These are phyloP conservation scores for Vireo griseus DNA, from an alignment of 2,797 vertebrate genomes.

Conservation along the genomic window DNA sequence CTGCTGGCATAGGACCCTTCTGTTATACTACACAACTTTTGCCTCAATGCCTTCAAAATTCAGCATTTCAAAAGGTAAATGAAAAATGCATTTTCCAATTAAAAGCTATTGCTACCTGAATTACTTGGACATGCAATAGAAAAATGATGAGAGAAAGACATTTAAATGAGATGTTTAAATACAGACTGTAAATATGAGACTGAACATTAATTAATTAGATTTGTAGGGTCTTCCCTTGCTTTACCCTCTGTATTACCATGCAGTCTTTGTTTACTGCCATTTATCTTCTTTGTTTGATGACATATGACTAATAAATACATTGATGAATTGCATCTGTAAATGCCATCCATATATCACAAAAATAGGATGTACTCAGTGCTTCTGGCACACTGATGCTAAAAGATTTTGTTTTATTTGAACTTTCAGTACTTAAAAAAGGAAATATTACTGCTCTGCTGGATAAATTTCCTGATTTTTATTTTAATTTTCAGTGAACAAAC, in stretches of 20 bases:
- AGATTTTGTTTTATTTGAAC: conserved; percentile 28
- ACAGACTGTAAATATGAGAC: neutral
- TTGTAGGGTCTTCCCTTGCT: neutral
- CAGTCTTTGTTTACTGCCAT: conserved; percentile 34
- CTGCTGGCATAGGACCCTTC: neutral
- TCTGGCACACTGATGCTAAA: neutral
- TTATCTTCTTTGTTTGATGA: conserved; percentile 57
- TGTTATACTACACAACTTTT: neutral
- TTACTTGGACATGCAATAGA: neutral
- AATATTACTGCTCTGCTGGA: conserved; percentile 52
- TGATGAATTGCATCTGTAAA: conserved; percentile 69
- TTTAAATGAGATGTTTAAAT: conserved; percentile 53
- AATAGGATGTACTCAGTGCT: neutral
- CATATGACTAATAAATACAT: conserved; percentile 61
- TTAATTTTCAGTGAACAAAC: conserved; percentile 72
- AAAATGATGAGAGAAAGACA: neutral
- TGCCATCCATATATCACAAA: conserved; percentile 65
- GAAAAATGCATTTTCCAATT: conserved; percentile 24
- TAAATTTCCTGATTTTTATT: conserved; percentile 65
- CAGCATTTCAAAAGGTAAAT: neutral
- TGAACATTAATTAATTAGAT: conserved; percentile 31
- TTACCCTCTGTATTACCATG: neutral
- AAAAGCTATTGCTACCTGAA: conserved; percentile 5
- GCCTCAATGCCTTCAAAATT: neutral
- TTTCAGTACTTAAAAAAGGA: conserved; percentile 61